Evolutionary conservation across 1,140 invertebrate species (phyloP).

Genomic region (Drosophila equinoxialis): DNA sequence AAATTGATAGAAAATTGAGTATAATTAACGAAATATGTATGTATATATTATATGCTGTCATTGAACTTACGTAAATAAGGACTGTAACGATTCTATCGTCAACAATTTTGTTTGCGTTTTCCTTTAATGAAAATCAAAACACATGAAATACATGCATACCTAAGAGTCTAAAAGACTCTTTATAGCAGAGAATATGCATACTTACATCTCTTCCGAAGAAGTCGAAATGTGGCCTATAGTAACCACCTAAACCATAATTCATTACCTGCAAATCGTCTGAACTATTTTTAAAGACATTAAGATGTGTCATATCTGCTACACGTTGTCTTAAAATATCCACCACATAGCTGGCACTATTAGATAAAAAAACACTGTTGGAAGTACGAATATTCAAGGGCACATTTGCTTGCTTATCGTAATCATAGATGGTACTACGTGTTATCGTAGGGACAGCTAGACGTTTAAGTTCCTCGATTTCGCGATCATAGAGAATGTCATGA

Average conservation of each 20-base stretch:
- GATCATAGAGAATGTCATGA: constrained; percentile 18
- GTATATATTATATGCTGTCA: background rate
- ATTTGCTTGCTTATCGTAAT: no score
- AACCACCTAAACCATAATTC: constrained; percentile 17
- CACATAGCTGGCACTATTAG: background rate
- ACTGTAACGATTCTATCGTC: constrained; percentile 17
- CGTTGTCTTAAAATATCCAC: constrained; percentile 9
- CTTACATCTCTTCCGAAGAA: constrained; percentile 1
- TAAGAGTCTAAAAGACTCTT: background rate
- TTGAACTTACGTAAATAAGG: constrained; percentile 18
- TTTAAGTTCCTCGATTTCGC: constrained; percentile 17
- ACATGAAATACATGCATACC: background rate
- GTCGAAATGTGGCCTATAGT: constrained; percentile 9
- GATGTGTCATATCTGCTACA: constrained; percentile 13
- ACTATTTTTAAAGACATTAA: background rate
- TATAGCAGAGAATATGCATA: background rate
- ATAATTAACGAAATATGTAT: background rate
- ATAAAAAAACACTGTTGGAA: background rate
- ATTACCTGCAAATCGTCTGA: constrained; percentile 11
- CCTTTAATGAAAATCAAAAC: background rate
- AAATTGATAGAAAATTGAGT: background rate
- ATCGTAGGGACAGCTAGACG: background rate
- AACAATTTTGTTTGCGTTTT: background rate
- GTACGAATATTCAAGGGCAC: background rate
- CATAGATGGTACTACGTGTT: background rate